A percentile compares a stretch with the other conserved stretches of the same genome.
Evolutionary conservation across 2,797 vertebrate genomes (phyloP).

Genomic region (Scyliorhinus canicula): DNA sequence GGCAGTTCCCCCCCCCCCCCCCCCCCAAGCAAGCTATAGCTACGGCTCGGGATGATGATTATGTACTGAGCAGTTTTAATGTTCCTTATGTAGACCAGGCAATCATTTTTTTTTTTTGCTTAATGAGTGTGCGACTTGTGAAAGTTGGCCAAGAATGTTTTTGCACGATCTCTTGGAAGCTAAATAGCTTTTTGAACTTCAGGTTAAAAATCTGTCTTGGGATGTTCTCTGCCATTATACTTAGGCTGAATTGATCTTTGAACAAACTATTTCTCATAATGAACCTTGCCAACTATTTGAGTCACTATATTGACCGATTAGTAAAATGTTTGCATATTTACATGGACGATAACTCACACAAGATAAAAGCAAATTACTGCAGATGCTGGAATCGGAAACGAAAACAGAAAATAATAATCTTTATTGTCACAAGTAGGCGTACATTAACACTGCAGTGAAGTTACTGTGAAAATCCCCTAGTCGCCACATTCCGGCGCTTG

Average conservation of each 20-base stretch:
- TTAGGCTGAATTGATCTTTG: not conserved
- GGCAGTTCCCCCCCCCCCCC: not conserved
- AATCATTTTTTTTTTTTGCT: not conserved
- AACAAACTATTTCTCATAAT: not conserved
- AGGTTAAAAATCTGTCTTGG: not conserved
- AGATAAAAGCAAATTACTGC: too few relatives aligned
- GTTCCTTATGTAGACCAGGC: not conserved
- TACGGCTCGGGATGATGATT: not conserved
- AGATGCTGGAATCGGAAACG: too few relatives aligned
- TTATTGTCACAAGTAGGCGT: too few relatives aligned
- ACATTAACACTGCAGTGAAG: too few relatives aligned
- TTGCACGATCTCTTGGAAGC: not conserved
- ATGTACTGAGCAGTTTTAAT: slow-evolving; percentile 7
- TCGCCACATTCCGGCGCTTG: too few relatives aligned
- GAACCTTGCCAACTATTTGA: not conserved
- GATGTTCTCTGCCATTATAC: not conserved
- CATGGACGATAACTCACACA: not conserved
- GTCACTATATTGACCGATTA: not conserved
- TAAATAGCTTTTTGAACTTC: not conserved
- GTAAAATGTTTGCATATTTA: not conserved
- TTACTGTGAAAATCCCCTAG: too few relatives aligned
- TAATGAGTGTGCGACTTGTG: not conserved
- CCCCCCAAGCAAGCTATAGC: not conserved
- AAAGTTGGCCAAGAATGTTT: slow-evolving; percentile 14
- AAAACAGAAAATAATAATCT: too few relatives aligned